Evolutionary conservation across 2,113 vertebrate genomes (phyloP).

Genomic region (Colistium nudipinnis): DNA sequence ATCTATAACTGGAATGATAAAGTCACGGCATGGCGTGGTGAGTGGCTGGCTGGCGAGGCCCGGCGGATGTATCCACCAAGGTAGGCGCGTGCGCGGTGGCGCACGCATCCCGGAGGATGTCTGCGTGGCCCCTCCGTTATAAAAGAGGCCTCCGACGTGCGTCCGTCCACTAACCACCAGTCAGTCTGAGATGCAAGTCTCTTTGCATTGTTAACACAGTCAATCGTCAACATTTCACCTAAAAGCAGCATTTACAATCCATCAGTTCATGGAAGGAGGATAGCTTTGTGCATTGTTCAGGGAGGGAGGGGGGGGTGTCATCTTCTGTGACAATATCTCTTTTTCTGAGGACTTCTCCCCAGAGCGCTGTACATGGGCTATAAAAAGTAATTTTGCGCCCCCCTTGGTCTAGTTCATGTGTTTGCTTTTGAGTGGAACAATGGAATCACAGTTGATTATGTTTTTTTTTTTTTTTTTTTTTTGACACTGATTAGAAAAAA

Average conservation of each 20-base stretch:
- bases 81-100: slow-evolving; percentile 29
- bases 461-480: slow-evolving; percentile 24
- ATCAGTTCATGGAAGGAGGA: slow-evolving; percentile 69
- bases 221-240: slow-evolving; percentile 54
- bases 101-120: slow-evolving; percentile 37
- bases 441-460: slow-evolving; percentile 11
- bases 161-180: slow-evolving; percentile 15
- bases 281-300: slow-evolving; percentile 63
- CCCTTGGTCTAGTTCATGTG: slow-evolving; percentile 18
- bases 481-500: slow-evolving; percentile 40
- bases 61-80: slow-evolving; percentile 21
- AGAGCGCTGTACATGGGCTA: slow-evolving; percentile 8
- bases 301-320: neutral
- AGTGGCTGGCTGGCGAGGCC: slow-evolving; percentile 66
- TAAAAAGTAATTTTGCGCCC: slow-evolving; percentile 41
- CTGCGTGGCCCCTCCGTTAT: too few species aligned
- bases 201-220: slow-evolving; percentile 84
- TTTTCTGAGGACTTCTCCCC: slow-evolving; percentile 2
- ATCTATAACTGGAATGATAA: slow-evolving; percentile 47
- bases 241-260: slow-evolving; percentile 81
- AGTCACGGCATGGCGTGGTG: slow-evolving; percentile 67
- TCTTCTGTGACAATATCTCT: slow-evolving; percentile 2
- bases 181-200: slow-evolving; percentile 59
- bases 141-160: slow-evolving; percentile 12
- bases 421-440: slow-evolving; percentile 9